phyloP scores from a whole-genome alignment of 2,113 vertebrate species.

The Macaca fascicularis region T2T-MFA8v1.1 NC_088385.1:59170501-59171000 shows the following conservation, averaged over 20 bases:
- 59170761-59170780: conserved; percentile 63
- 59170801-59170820: neutral
- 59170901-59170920: neutral
- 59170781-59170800: conserved; percentile 75
- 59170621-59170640: conserved; percentile 75
- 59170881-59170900: neutral
- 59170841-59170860: neutral
- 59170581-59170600: neutral
- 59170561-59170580: neutral
- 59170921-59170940: neutral
- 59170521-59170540: conserved; percentile 63
- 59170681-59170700: conserved; percentile 70
- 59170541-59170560: neutral
- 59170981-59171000: neutral
- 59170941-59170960: neutral
- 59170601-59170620: conserved; percentile 71
- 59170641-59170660: conserved; percentile 60
- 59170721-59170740: conserved; percentile 69
- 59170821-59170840: neutral
- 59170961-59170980: neutral
- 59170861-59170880: neutral
- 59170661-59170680: conserved; percentile 68
- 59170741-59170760: conserved; percentile 65
- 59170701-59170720: conserved; percentile 48
- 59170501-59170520: conserved; percentile 72